A percentile compares a stretch with the other conserved stretches of the same genome.
Conservation (phyloP, 1,140 invertebrate genomes). For the Metopolophium dirhodum region DNA sequence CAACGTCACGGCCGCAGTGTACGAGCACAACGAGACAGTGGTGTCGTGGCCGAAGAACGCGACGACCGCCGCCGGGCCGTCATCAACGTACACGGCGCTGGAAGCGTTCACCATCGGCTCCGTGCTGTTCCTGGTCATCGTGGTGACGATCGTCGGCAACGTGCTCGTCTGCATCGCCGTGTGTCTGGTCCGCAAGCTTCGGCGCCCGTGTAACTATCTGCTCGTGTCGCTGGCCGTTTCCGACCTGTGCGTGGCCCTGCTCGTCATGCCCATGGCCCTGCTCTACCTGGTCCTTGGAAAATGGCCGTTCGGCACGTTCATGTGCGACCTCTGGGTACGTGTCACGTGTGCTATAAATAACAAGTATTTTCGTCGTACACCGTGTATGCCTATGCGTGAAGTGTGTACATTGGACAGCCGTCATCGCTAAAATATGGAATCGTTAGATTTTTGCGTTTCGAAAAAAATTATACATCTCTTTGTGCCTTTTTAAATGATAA, state of each 20-base stretch:
- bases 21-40: slow-evolving; percentile 42
- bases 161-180: slow-evolving; percentile 88
- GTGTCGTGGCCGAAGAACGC: slow-evolving; percentile 20
- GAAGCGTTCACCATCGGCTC: slow-evolving; percentile 75
- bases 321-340: slow-evolving; percentile 82
- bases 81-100: slow-evolving; percentile 64
- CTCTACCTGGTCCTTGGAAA: slow-evolving; percentile 80
- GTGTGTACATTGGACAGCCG: too few species aligned
- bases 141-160: slow-evolving; percentile 86
- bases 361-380: too few species aligned
- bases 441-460: neutral
- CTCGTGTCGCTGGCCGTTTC: slow-evolving; percentile 90
- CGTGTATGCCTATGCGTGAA: too few species aligned
- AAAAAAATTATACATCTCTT: neutral
- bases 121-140: slow-evolving; percentile 76
- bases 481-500: neutral
- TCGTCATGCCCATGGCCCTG: slow-evolving; percentile 87
- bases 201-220: slow-evolving; percentile 83
- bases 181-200: slow-evolving; percentile 83
- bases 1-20: slow-evolving; percentile 34
- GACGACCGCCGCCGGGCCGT: neutral
- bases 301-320: slow-evolving; percentile 82
- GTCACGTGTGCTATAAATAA: neutral
- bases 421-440: too few species aligned
- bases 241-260: slow-evolving; percentile 80